A percentile compares a stretch with the other conserved stretches of the same genome.
Conservation (phyloP, 2,888 invertebrate species). For the Baccha elongata region DNA sequence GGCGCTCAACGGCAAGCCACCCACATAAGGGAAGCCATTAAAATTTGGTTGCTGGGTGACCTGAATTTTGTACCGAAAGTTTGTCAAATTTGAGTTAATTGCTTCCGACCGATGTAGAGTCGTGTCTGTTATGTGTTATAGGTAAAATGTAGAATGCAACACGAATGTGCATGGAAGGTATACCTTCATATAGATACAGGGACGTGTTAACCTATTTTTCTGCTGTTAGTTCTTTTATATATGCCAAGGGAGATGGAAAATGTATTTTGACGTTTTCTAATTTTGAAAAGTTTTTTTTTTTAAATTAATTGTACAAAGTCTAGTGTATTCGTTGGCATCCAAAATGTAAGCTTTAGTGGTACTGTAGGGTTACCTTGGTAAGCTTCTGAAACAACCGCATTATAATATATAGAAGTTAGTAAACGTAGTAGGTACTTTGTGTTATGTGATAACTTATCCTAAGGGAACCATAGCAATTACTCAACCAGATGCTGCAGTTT, state of each 20-base stretch:
- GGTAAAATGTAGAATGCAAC: constrained; percentile 26
- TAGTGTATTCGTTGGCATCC: background rate
- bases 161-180: constrained; percentile 33
- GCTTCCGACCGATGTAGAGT: constrained; percentile 57
- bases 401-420: constrained; percentile 5
- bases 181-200: constrained; percentile 11
- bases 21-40: constrained; percentile 65
- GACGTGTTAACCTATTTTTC: constrained; percentile 18
- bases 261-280: constrained; percentile 42
- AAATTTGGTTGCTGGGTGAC: constrained; percentile 64
- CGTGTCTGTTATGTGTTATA: constrained; percentile 11
- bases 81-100: constrained; percentile 72
- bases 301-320: constrained; percentile 5
- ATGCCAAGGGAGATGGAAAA: background rate
- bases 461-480: background rate
- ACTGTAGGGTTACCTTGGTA: background rate
- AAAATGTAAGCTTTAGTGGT: background rate
- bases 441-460: constrained; percentile 3
- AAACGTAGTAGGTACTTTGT: background rate
- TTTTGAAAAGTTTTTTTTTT: constrained; percentile 34
- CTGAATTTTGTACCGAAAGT: constrained; percentile 66
- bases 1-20: constrained; percentile 18
- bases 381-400: constrained; percentile 4
- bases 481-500: background rate
- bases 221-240: background rate